These are phyloP conservation scores for Gymnocephalus cernua DNA, from an alignment of 2,113 vertebrate genomes.

Conservation along the genomic window DNA sequence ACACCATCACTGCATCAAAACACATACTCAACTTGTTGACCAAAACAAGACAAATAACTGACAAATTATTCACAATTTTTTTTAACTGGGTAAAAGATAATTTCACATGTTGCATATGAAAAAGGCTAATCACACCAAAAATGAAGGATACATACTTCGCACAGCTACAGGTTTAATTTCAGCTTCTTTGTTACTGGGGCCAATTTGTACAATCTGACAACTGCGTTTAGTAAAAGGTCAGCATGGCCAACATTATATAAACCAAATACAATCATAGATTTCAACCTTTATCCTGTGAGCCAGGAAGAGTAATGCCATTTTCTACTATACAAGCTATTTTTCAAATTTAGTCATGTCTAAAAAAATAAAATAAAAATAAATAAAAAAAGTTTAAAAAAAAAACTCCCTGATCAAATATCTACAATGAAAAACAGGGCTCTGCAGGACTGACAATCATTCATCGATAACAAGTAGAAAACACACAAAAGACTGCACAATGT, in stretches of 20 bases:
- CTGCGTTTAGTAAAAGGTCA: not conserved
- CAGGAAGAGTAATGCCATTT: not conserved
- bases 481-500: not conserved
- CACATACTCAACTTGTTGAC: not conserved
- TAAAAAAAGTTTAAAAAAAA: not conserved
- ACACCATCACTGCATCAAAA: conserved; percentile 90
- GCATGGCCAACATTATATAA: not conserved
- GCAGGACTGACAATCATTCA: not conserved
- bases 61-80: too few species aligned
- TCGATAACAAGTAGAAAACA: not conserved
- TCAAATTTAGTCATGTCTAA: not conserved
- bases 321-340: not conserved
- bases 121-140: not conserved
- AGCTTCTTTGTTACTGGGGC: not conserved
- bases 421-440: not conserved
- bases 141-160: not conserved
- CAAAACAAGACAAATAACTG: not conserved
- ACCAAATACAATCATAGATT: not conserved
- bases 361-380: too few species aligned
- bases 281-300: not conserved
- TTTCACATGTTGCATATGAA: not conserved
- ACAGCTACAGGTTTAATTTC: not conserved
- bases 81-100: not conserved
- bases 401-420: too few species aligned
- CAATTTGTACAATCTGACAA: not conserved